phyloP scores from a whole-genome alignment of 2,113 vertebrate species.

The Gnathonemus echidnorhynchus region DNA sequence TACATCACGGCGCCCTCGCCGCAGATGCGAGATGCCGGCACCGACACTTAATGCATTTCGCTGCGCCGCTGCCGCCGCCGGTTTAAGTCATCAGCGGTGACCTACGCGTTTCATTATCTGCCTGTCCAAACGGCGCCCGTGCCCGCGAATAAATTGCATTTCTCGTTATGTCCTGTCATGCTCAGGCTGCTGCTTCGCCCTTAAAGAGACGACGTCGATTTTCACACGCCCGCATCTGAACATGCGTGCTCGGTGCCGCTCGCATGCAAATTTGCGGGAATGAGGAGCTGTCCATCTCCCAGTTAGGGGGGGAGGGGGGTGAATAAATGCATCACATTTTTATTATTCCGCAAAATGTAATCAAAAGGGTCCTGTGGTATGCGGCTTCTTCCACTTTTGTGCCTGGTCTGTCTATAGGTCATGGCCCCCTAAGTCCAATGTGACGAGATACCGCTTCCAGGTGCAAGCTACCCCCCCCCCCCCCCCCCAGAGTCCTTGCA shows the following conservation, averaged over 20 bases:
- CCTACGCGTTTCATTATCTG: constrained; percentile 99
- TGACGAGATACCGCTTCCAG: neutral
- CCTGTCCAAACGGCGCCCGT: constrained; percentile 87
- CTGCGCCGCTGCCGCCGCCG: constrained; percentile 73
- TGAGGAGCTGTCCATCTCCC: constrained; percentile 10
- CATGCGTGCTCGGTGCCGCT: constrained; percentile 36
- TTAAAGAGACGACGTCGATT: constrained; percentile 56
- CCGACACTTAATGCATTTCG: constrained; percentile 95
- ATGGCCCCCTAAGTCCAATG: constrained; percentile 36
- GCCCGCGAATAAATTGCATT: constrained; percentile 98
- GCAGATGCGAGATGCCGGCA: constrained; percentile 73
- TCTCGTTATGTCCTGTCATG: constrained; percentile 84
- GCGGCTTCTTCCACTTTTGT: constrained; percentile 55
- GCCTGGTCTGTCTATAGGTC: constrained; percentile 64
- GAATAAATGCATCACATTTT: constrained; percentile 69
- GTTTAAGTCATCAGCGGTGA: constrained; percentile 96
- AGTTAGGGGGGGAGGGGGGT: constrained; percentile 29
- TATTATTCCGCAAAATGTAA: constrained; percentile 76
- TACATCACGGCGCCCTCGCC: constrained; percentile 55
- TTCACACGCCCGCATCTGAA: constrained; percentile 46
- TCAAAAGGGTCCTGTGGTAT: constrained; percentile 61
- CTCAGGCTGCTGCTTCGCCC: constrained; percentile 43
- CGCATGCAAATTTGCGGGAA: constrained; percentile 34
- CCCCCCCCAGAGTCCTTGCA: constrained; percentile 57
- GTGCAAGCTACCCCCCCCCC: constrained; percentile 51